These are phyloP conservation scores for Carabus problematicus DNA, from an alignment of 2,888 invertebrate genomes.

Conservation along the genomic window DNA sequence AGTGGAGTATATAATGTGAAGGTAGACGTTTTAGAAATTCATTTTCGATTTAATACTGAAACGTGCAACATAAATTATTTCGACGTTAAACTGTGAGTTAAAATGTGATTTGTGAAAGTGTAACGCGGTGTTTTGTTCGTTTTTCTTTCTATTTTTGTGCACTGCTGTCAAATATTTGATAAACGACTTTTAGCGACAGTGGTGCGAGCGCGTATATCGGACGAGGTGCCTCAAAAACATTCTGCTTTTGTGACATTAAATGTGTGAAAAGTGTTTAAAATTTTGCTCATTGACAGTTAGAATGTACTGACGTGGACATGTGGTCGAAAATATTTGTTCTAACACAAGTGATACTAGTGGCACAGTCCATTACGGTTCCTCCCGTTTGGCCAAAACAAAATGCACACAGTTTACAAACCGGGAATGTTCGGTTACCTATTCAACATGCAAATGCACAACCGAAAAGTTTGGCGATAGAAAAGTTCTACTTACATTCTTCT, in stretches of 20 bases:
- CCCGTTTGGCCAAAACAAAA: constrained; percentile 27
- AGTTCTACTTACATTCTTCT: too few species aligned
- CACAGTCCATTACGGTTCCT: constrained; percentile 25
- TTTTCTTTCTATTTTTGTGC: background rate
- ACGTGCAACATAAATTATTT: constrained; percentile 15
- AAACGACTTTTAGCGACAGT: background rate
- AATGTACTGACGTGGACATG: background rate
- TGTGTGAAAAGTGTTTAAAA: constrained; percentile 6
- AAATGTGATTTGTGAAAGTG: constrained; percentile 40
- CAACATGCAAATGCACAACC: too few species aligned
- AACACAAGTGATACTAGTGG: background rate
- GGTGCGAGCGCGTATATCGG: too few species aligned
- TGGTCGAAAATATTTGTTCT: background rate
- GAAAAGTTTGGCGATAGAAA: too few species aligned
- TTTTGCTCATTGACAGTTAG: background rate
- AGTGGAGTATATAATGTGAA: background rate
- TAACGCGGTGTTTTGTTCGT: constrained; percentile 7
- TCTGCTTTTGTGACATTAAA: constrained; percentile 3
- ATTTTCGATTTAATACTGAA: constrained; percentile 19
- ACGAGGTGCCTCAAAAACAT: too few species aligned
- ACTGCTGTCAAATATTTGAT: background rate
- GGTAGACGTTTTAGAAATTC: constrained; percentile 28
- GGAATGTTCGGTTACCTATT: too few species aligned
- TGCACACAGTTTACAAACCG: background rate
- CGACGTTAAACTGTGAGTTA: background rate